Percentiles rank a stretch among this genome's conserved stretches.
Evolutionary conservation across 1,140 invertebrate genomes (phyloP).

Genomic region (Sipha flava): DNA sequence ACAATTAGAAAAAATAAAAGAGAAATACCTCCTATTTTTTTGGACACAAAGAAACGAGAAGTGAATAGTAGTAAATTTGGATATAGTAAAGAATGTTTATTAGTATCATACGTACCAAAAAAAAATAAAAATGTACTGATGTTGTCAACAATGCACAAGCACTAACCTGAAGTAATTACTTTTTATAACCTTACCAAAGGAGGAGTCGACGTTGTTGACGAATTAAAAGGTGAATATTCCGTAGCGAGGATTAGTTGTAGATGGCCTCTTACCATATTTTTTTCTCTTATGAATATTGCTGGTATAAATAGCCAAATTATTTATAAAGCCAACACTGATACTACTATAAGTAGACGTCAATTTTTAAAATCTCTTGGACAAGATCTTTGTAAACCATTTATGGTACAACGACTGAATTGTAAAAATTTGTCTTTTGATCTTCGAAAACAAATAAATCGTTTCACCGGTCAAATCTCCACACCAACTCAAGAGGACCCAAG

Average conservation of each 20-base stretch:
- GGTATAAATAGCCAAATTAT: too few relatives aligned
- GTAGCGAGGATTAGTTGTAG: too few relatives aligned
- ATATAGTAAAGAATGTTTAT: too few relatives aligned
- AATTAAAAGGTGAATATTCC: too few relatives aligned
- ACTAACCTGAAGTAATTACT: not conserved
- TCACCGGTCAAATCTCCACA: not conserved
- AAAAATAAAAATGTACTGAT: not conserved
- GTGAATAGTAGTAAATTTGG: not conserved
- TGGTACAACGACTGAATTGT: not conserved
- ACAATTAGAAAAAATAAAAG: too few relatives aligned
- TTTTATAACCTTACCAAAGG: too few relatives aligned
- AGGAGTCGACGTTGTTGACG: not conserved
- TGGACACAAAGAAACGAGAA: not conserved
- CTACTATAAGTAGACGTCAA: not conserved
- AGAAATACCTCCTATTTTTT: conserved; percentile 34
- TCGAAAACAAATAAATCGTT: not conserved
- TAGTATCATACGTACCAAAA: too few relatives aligned
- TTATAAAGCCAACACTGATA: not conserved
- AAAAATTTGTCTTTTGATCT: not conserved
- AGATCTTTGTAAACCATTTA: not conserved
- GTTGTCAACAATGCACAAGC: not conserved
- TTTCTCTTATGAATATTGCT: not conserved
- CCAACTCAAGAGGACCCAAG: not conserved
- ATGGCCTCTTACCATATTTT: too few relatives aligned
- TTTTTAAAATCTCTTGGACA: not conserved